Evolutionary conservation across 2,888 invertebrate species (phyloP).

Genomic region (Caenorhabditis drosophilae): DNA sequence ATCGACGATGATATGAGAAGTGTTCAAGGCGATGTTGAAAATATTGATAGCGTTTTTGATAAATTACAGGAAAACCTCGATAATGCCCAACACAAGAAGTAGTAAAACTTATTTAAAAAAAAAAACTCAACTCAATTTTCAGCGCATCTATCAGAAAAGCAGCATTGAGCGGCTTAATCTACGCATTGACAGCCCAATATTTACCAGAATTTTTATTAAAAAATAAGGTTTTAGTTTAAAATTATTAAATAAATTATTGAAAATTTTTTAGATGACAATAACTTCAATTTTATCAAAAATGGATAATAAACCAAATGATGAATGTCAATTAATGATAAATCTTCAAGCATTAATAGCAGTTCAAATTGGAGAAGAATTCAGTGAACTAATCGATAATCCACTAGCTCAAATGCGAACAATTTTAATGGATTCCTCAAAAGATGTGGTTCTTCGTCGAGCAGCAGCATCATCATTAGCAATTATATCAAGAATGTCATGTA

Average conservation of each 20-base stretch:
- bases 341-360: slow-evolving; percentile 80
- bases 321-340: slow-evolving; percentile 70
- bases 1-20: slow-evolving; percentile 50
- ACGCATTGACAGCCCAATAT: slow-evolving; percentile 3
- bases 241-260: not conserved
- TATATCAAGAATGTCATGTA: slow-evolving; percentile 35
- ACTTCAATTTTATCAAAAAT: slow-evolving; percentile 21
- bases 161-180: slow-evolving; percentile 41
- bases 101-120: not conserved
- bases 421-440: slow-evolving; percentile 39
- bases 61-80: slow-evolving; percentile 83
- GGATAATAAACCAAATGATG: slow-evolving; percentile 47
- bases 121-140: slow-evolving; percentile 32
- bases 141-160: slow-evolving; percentile 80
- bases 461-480: slow-evolving; percentile 43
- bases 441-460: slow-evolving; percentile 24
- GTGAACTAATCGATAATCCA: slow-evolving; percentile 30
- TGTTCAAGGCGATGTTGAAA: slow-evolving; percentile 50
- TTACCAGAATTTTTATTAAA: slow-evolving; percentile 36
- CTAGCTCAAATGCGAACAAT: slow-evolving; percentile 43
- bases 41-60: slow-evolving; percentile 47
- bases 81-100: slow-evolving; percentile 80
- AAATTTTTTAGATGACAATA: slow-evolving; percentile 8
- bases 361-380: slow-evolving; percentile 76
- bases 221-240: slow-evolving; percentile 28